Base-by-base conservation (phyloP, 1,140 invertebrate genomes). In the Ooceraea biroi region DNA sequence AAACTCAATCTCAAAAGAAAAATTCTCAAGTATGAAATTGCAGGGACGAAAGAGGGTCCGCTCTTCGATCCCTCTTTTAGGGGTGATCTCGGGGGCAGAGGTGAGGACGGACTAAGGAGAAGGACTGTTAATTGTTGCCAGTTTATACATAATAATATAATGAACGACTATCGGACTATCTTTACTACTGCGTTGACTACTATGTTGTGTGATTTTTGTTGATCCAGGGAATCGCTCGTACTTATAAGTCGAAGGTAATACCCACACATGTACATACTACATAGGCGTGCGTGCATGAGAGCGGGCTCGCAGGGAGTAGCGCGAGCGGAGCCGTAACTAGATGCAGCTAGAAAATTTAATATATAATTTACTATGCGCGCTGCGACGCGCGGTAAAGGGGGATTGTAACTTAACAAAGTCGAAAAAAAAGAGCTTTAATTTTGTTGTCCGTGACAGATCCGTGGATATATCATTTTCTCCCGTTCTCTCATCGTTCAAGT, bases 121-220 rank as follows among this genome's bases (percentile, higher is more conserved):
- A 91, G 72, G 93, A 93, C 91, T 94, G 92, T 94, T 94, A 91
- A 92, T 94, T 94, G 92, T 94, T 94, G 93, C 94, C 93, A 94
- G 93, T 94, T 94, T 94, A 93, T 94, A 88, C 66, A 89, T 89
- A 76, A 76, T 83, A 82, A 76, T 83, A 83, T 85, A 83, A 88
- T 85, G 82, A 89, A 80, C 60, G 83, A 88, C 48, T 85, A 84
- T 78, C 55, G 69, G 77, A 88, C 85, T 87, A 36, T 36, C 69
- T 25, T 80, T 87, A 91, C n/a, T n/a, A n/a, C n/a, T n/a, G n/a
- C n/a, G 83, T 90, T 87, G 80, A 90, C 84, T 84, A 85, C 85
- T 80, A 80, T 73, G 77, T 89, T 91, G 90, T 92, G 92, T 93
- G 91, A 92, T 93, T 92, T 94, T 91, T 91, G 90, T 93, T 93